Conservation (phyloP, 2,888 invertebrate genomes). For the Chaetogeoica ovagalla region DNA sequence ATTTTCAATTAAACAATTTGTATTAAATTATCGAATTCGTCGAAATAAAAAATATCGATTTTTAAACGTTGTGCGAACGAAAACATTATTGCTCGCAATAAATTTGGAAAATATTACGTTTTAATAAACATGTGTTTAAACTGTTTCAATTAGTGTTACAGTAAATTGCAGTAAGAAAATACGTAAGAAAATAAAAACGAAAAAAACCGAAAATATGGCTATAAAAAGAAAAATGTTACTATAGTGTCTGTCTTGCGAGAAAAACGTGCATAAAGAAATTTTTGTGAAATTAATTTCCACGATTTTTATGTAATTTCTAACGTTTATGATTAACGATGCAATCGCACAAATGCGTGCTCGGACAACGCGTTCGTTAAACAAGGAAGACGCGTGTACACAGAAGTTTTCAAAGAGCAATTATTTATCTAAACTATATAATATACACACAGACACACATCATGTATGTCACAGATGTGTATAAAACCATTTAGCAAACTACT, state of each 20-base stretch:
- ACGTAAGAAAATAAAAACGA: no score
- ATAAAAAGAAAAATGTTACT: neutral
- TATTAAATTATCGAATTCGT: no score
- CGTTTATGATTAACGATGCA: neutral
- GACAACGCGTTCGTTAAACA: neutral
- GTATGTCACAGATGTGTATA: slow-evolving; percentile 19
- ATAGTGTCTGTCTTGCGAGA: neutral
- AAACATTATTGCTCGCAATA: neutral
- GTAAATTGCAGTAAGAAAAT: neutral
- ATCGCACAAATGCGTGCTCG: neutral
- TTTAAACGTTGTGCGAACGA: neutral
- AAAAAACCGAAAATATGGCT: neutral
- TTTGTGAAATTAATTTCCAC: neutral
- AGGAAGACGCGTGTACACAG: neutral
- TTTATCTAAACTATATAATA: slow-evolving; percentile 14
- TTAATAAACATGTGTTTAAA: no score
- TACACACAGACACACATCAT: no score
- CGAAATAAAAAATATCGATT: no score
- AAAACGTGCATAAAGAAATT: neutral
- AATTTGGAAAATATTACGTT: neutral
- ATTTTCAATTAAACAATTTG: no score
- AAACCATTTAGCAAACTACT: slow-evolving; percentile 11
- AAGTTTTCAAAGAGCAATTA: slow-evolving; percentile 19
- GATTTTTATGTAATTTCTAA: neutral
- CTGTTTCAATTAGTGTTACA: neutral